Conservation (phyloP, 1,140 invertebrate species). For the Chlorops oryzae region DNA sequence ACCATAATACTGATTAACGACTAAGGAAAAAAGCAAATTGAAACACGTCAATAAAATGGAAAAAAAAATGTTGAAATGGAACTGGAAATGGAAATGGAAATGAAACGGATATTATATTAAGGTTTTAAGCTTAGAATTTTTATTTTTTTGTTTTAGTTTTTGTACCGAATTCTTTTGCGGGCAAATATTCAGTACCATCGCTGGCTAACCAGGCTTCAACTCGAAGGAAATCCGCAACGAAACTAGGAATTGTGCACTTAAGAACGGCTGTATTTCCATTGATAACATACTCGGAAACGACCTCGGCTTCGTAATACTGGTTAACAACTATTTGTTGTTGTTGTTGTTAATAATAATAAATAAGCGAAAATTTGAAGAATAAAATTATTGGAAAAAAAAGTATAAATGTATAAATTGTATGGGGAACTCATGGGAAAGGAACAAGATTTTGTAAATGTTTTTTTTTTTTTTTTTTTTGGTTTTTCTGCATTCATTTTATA, state of each 20-base stretch:
- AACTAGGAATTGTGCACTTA: constrained; percentile 88
- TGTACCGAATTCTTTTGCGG: constrained; percentile 38
- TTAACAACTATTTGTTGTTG: constrained; percentile 81
- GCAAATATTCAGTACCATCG: constrained; percentile 62
- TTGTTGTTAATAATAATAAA: too few relatives aligned
- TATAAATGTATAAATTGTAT: constrained; percentile 6
- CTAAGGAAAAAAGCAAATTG: constrained; percentile 48
- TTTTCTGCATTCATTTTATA: too few relatives aligned
- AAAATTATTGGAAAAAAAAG: constrained; percentile 20
- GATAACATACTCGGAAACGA: constrained; percentile 89
- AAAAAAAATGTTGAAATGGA: background rate
- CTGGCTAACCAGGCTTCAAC: constrained; percentile 84
- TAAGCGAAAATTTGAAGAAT: too few relatives aligned
- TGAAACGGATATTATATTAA: background rate
- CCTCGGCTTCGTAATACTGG: constrained; percentile 84
- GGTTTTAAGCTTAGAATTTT: background rate
- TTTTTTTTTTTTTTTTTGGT: too few relatives aligned
- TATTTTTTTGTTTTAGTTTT: background rate
- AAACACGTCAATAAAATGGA: background rate
- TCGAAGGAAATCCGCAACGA: constrained; percentile 83
- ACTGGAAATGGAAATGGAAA: background rate
- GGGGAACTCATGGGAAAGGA: background rate
- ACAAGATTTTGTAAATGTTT: too few relatives aligned
- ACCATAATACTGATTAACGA: constrained; percentile 74
- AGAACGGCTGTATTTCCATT: constrained; percentile 85